Evolutionary conservation across 2,888 invertebrate genomes (phyloP), one percentile per base, ranked within the genome.

Genomic region (Masnerella sp.): DNA sequence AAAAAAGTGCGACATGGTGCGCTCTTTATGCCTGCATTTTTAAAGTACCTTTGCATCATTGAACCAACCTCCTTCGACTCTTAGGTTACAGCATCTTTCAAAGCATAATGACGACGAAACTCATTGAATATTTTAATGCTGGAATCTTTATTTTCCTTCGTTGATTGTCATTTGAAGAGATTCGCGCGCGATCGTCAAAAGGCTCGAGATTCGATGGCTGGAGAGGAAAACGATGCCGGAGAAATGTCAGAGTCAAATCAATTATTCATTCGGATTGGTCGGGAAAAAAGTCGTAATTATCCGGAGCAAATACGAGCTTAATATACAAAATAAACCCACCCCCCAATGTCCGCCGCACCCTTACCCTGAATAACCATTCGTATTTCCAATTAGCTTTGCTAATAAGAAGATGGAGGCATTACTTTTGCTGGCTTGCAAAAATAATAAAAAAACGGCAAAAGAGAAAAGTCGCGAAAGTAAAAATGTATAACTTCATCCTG

Each of bases 381-480:
- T 87, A 86, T 87, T 87, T 87, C 86, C 87, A 87, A 87, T 87
- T 87, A 87, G 86, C 87, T 87, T 87, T 86, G 86, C 87, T 87
- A 87, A 87, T 87, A 87, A 87, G 86, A 86, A 85, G 86, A 84
- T 85, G 86, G 83, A 82, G 83, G 83, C 82, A 85, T 84, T 81
- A 84, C 84, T 68, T 77, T 69, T 70, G 78, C 80, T 82, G 82
- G 83, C 83, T 82, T 59, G 22, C 38, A 47, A 59, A 58, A 59
- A 51, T 49, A 61, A 54, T 61, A 74, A 75, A 68, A 68, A 38
- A 68, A 65, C 43, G 56, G 38, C 15, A 30, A 43, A 74, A 61
- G 76, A 70, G 67, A 56, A 68, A 61, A 74, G 69, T 73, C 75
- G 69, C 62, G 59, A 62, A 75, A 73, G 70, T 83, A 85, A 83